Evolutionary conservation across 2,888 invertebrate genomes (phyloP).

Genomic region (Macropis europaea): DNA sequence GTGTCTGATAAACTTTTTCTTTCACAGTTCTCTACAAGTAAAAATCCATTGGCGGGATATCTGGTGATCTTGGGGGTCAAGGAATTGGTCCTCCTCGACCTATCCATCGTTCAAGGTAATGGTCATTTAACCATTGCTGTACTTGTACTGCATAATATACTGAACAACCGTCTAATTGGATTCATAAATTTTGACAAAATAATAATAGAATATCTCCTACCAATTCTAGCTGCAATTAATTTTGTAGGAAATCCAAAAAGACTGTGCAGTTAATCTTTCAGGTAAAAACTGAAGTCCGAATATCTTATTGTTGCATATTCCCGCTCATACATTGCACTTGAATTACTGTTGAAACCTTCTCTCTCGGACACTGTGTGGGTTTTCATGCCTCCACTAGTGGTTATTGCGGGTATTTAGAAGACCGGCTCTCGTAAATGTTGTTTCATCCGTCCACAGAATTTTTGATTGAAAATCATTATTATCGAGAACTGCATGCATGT

Average conservation of each 20-base stretch:
- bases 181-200: not conserved
- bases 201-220: conserved; percentile 2
- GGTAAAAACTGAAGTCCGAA: not conserved
- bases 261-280: not conserved
- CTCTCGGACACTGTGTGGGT: not conserved
- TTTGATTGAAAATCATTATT: not conserved
- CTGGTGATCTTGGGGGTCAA: no score
- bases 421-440: not conserved
- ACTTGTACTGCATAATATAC: not conserved
- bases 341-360: not conserved
- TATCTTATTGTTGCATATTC: not conserved
- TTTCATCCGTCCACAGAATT: not conserved
- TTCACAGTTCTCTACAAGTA: not conserved
- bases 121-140: not conserved
- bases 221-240: not conserved
- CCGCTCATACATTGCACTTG: not conserved
- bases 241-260: not conserved
- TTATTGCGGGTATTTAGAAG: not conserved
- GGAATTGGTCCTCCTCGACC: conserved; percentile 2
- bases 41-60: not conserved
- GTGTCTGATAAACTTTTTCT: conserved; percentile 3
- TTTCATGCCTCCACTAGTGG: not conserved
- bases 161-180: not conserved
- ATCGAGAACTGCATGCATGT: not conserved
- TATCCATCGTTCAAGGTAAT: conserved; percentile 1